Percentiles rank a stretch among this genome's conserved stretches.
Conservation (phyloP, 2,113 vertebrate genomes). For the Piaya cayana region DNA sequence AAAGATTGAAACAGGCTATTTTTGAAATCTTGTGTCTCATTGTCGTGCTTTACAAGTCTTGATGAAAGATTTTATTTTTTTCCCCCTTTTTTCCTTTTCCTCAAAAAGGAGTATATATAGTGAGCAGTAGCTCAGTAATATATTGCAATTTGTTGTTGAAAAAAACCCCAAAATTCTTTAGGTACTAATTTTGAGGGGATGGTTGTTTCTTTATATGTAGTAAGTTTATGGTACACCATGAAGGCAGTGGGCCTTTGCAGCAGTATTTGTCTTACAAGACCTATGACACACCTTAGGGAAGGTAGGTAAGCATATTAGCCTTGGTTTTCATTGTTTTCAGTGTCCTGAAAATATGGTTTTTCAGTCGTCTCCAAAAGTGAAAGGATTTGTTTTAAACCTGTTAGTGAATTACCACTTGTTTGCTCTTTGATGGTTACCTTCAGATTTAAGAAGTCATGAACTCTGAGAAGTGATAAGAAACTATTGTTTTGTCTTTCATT, state of each 20-base stretch:
- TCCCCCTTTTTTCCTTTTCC: background rate
- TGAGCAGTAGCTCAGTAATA: background rate
- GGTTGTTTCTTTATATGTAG: background rate
- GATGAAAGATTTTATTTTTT: background rate
- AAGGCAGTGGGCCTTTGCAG: background rate
- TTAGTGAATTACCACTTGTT: background rate
- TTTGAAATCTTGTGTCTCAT: background rate
- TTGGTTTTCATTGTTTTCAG: background rate
- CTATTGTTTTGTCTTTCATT: background rate
- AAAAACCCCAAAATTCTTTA: background rate
- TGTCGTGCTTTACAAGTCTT: background rate
- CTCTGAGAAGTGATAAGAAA: background rate
- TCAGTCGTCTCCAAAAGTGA: background rate
- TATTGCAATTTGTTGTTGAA: background rate
- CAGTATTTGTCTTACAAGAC: background rate
- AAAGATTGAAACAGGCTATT: background rate
- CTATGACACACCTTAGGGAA: background rate
- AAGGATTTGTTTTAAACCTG: background rate
- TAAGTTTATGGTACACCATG: background rate
- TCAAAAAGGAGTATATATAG: background rate
- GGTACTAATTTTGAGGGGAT: background rate
- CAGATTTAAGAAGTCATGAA: background rate
- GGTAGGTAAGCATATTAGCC: background rate
- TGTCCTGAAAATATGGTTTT: background rate
- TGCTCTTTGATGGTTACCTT: background rate